Evolutionary conservation across 2,888 invertebrate species (phyloP).

Genomic region (Drosophila anomalata): DNA sequence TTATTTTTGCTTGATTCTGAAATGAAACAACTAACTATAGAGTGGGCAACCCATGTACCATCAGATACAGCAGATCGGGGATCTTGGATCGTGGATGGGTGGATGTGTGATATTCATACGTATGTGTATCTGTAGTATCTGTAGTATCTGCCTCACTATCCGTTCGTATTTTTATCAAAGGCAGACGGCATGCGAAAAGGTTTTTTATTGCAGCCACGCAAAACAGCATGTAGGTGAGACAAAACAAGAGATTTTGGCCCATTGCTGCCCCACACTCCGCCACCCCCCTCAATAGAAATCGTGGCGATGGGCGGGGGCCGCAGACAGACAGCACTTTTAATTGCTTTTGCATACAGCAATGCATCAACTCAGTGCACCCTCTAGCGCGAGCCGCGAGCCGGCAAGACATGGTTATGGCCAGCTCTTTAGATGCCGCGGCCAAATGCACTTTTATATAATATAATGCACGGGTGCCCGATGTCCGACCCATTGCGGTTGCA

Average conservation of each 20-base stretch:
- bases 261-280: slow-evolving; percentile 42
- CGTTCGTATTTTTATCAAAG: slow-evolving; percentile 71
- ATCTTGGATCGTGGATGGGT: slow-evolving; percentile 8
- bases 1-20: slow-evolving; percentile 73
- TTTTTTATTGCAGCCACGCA: slow-evolving; percentile 59
- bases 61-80: background rate
- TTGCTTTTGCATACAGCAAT: slow-evolving; percentile 79
- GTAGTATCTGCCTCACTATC: slow-evolving; percentile 39
- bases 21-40: slow-evolving; percentile 78
- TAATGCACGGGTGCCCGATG: background rate
- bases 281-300: background rate
- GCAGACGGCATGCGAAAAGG: slow-evolving; percentile 69
- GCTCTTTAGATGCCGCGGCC: slow-evolving; percentile 62
- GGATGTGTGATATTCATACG: background rate
- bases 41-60: slow-evolving; percentile 26
- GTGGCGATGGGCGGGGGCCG: slow-evolving; percentile 18
- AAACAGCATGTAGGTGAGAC: slow-evolving; percentile 76
- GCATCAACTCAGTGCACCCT: slow-evolving; percentile 66
- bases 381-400: slow-evolving; percentile 58
- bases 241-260: slow-evolving; percentile 60
- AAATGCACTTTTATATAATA: slow-evolving; percentile 73
- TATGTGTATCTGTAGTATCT: slow-evolving; percentile 37
- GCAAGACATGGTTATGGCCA: slow-evolving; percentile 69
- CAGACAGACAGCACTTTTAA: slow-evolving; percentile 76
- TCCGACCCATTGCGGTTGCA: slow-evolving; percentile 2